Evolutionary conservation across 2,888 invertebrate species (phyloP).

Genomic region (Liopterus haemorrhoidalis): DNA sequence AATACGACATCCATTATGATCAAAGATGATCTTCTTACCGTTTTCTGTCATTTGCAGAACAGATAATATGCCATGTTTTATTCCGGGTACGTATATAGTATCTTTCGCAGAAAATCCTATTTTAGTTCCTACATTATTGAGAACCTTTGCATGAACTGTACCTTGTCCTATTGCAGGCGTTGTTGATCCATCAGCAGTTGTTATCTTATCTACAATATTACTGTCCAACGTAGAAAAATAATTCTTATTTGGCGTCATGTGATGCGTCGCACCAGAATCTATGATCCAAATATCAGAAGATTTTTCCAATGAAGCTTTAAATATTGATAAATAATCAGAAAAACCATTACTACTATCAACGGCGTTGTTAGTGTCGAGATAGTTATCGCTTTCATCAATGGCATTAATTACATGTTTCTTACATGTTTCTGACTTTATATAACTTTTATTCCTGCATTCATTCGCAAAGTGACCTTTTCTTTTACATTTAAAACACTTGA

Average conservation of each 20-base stretch:
- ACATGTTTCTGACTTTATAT: background rate
- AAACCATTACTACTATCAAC: too few species aligned
- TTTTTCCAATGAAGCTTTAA: too few species aligned
- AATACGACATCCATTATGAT: background rate
- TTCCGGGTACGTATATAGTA: constrained; percentile 1
- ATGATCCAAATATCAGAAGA: constrained; percentile 10
- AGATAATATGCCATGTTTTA: constrained; percentile 1
- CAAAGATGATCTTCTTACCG: constrained; percentile 7
- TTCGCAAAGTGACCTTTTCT: constrained; percentile 1
- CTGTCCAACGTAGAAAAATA: constrained; percentile 6
- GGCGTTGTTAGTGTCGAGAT: too few species aligned
- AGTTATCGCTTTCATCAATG: too few species aligned
- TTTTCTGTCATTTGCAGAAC: background rate
- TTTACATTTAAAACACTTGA: constrained; percentile 5
- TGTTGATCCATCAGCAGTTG: background rate
- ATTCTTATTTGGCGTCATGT: constrained; percentile 10
- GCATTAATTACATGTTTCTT: background rate
- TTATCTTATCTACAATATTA: background rate
- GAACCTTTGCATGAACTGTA: constrained; percentile 1
- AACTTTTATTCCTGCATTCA: constrained; percentile 2
- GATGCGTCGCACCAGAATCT: constrained; percentile 11
- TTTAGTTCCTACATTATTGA: background rate
- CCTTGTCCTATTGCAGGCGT: constrained; percentile 2
- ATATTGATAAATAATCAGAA: too few species aligned
- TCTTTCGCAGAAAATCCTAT: constrained; percentile 5